These are phyloP conservation scores for Orestias chungarensis DNA, from an alignment of 2,797 vertebrate genomes.

Conservation along the genomic window DNA sequence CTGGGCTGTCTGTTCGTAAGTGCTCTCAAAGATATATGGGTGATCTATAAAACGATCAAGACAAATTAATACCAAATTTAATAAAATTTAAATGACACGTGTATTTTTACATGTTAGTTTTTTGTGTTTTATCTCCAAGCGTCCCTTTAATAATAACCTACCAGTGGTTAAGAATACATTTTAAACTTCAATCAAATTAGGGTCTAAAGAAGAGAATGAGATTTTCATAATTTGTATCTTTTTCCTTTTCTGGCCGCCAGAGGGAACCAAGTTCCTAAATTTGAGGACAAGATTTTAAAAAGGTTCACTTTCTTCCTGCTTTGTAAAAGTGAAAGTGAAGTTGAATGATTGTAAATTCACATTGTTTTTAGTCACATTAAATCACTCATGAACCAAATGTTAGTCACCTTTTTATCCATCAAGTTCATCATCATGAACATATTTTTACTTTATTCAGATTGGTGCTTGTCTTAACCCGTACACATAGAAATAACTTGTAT, in stretches of 20 bases:
- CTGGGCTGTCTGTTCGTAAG: neutral
- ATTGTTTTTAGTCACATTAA: neutral
- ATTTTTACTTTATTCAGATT: neutral
- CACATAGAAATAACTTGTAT: neutral
- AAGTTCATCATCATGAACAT: neutral
- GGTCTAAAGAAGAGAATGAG: neutral
- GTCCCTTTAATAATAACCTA: neutral
- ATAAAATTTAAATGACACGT: neutral
- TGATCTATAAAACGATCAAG: neutral
- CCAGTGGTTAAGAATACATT: neutral
- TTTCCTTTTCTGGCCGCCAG: conserved; percentile 29
- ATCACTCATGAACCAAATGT: neutral
- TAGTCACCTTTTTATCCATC: neutral
- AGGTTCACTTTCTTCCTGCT: neutral
- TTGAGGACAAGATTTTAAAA: neutral
- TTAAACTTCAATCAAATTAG: neutral
- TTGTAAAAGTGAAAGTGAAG: neutral
- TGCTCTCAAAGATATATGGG: neutral
- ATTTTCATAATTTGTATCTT: neutral
- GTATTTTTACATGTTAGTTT: no score
- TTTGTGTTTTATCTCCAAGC: no score
- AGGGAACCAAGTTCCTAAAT: conserved; percentile 47
- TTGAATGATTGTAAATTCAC: neutral
- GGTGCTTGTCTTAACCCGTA: neutral
- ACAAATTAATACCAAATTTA: neutral